Base-by-base conservation (phyloP, 2,797 vertebrate species). In the Centropyge bicolor region DNA sequence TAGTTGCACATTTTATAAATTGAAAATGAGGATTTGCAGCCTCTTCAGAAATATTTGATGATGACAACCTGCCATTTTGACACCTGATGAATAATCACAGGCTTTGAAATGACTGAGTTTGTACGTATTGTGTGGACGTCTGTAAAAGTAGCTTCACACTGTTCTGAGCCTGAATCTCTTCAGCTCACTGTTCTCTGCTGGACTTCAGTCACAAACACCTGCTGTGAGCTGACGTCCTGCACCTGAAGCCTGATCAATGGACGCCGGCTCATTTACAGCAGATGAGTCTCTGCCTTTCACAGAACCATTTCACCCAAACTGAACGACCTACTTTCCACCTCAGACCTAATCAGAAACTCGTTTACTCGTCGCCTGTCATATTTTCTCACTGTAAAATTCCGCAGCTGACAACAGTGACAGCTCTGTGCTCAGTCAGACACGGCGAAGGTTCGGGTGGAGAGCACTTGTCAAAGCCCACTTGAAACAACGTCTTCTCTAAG, bases 281-380 rank as follows among this genome's bases (percentile, higher is more conserved):
- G 22, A 70, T 20, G 1, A 64, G 17, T 40, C 16, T 51, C 31
- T 64, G 36, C 40, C 40, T 48, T 51, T n/a, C 35, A 60, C 40
- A 36, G 62, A 67, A 40, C 14, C 40, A 31, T 31, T 27, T 69
- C 51, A 16, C 1, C 48, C 31, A 2, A 66, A 66, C 19, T 52
- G 16, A 1, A 24, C 19, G 36, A 60, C 16, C 48, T 40, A 7
- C 38, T 66, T 57, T 6, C 35, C 16, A 12, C 27, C 9, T 48
- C n/a, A 16, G 8, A 74, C 57, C 31, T 46, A 38, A 69, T 49
- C 51, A 59, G 41, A 78, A 70, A 68, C 27, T 48, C 36, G 51
- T 70, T 73, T 24, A 19, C 31, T 16, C 20, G 66, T 31, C 46
- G 57, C 48, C 13, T 59, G 40, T 35, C 40, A 36, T 45, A 36